Percentiles rank a stretch among this genome's conserved stretches.
phyloP scores from a whole-genome alignment of 2,888 invertebrate genomes.

The Dysmachus trigonus region DNA sequence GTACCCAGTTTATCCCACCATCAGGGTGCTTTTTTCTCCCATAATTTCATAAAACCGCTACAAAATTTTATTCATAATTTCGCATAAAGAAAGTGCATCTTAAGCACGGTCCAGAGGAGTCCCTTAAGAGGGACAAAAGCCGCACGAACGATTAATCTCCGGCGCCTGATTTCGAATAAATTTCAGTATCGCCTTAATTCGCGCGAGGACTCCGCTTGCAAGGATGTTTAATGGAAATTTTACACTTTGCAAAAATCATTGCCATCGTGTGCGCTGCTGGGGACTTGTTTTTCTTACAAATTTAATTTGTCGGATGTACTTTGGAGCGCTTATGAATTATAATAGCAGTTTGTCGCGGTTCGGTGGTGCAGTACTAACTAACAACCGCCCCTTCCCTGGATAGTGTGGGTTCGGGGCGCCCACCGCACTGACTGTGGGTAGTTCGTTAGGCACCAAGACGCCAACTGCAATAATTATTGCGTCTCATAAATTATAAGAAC shows the following conservation, averaged over 20 bases:
- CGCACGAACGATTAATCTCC: not conserved
- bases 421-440: not conserved
- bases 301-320: slow-evolving; percentile 29
- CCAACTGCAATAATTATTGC: slow-evolving; percentile 33
- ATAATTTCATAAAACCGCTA: not conserved
- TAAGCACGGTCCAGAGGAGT: not conserved
- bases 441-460: slow-evolving; percentile 25
- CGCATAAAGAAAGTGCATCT: not conserved
- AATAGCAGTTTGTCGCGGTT: slow-evolving; percentile 13
- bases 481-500: slow-evolving; percentile 32
- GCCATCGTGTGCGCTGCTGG: not conserved
- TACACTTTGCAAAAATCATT: slow-evolving; percentile 12
- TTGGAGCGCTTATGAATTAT: slow-evolving; percentile 27
- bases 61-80: not conserved
- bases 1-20: not conserved
- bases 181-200: not conserved
- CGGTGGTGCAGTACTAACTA: not conserved
- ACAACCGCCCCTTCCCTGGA: not conserved
- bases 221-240: slow-evolving; percentile 18
- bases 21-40: not conserved
- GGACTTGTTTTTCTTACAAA: slow-evolving; percentile 8
- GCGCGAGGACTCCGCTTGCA: not conserved
- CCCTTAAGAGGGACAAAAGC: not conserved
- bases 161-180: not conserved
- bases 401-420: not conserved